Conservation (phyloP, 2,888 invertebrate genomes). For the Cyclophora punctaria region DNA sequence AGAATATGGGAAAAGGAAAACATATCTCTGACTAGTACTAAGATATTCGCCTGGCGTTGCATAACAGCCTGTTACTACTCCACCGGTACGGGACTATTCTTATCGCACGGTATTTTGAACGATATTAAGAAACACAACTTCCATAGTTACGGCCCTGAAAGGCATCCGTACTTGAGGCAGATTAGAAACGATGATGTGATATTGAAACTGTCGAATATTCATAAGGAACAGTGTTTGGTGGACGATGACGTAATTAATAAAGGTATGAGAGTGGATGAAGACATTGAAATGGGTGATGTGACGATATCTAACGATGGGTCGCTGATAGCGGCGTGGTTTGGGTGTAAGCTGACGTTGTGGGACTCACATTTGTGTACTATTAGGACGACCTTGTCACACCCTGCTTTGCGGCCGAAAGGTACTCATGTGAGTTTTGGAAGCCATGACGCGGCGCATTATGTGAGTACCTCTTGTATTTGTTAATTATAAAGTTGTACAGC, state of each 20-base stretch:
- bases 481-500: too few species aligned
- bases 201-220: conserved; percentile 46
- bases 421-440: conserved; percentile 59
- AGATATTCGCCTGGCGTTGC: conserved; percentile 42
- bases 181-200: conserved; percentile 40
- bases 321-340: conserved; percentile 70
- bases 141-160: conserved; percentile 20
- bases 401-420: conserved; percentile 58
- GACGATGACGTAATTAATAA: conserved; percentile 21
- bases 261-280: conserved; percentile 29
- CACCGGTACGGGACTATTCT: conserved; percentile 48
- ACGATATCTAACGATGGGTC: conserved; percentile 68
- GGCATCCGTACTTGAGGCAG: conserved; percentile 39
- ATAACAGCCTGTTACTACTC: conserved; percentile 65
- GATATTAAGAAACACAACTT: conserved; percentile 40
- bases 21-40: conserved; percentile 23
- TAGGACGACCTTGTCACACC: conserved; percentile 57
- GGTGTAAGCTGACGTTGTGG: conserved; percentile 63
- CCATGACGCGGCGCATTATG: conserved; percentile 64
- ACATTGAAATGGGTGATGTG: conserved; percentile 56
- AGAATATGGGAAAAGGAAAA: conserved; percentile 55
- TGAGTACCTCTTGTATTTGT: conserved; percentile 31
- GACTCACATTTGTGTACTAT: conserved; percentile 57
- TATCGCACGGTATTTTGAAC: conserved; percentile 48
- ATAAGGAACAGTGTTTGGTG: conserved; percentile 37